Evolutionary conservation across 2,888 invertebrate genomes (phyloP).

Genomic region (Timema cristinae): DNA sequence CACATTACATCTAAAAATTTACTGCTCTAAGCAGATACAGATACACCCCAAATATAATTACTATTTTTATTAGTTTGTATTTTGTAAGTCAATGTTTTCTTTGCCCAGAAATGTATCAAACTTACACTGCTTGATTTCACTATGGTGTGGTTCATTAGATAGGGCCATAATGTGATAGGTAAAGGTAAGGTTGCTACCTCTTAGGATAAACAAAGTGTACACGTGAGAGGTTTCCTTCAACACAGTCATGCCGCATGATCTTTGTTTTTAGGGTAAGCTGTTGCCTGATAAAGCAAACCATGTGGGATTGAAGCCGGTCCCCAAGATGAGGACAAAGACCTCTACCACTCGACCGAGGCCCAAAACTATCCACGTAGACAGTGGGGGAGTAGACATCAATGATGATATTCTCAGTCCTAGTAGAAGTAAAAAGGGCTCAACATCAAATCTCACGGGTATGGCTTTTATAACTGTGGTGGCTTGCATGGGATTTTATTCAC

Average conservation of each 20-base stretch:
- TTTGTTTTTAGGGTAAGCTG: slow-evolving; percentile 64
- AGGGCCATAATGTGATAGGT: no score
- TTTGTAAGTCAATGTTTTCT: no score
- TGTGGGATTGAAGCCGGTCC: slow-evolving; percentile 53
- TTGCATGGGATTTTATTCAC: neutral
- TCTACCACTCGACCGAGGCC: slow-evolving; percentile 65
- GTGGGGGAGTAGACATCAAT: slow-evolving; percentile 71
- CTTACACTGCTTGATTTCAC: no score
- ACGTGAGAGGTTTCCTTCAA: neutral
- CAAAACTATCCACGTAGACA: slow-evolving; percentile 87
- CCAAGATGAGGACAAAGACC: slow-evolving; percentile 62
- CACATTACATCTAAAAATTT: no score
- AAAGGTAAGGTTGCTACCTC: no score
- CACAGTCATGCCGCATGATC: neutral
- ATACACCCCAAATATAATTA: no score
- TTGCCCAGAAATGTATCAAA: no score
- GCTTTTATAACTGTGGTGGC: slow-evolving; percentile 24
- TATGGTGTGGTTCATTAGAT: no score
- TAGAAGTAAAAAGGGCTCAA: slow-evolving; percentile 74
- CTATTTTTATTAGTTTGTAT: no score
- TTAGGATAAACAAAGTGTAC: no score
- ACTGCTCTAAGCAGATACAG: no score
- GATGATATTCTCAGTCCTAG: slow-evolving; percentile 69
- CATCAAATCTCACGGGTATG: slow-evolving; percentile 76
- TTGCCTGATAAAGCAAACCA: slow-evolving; percentile 63